Conservation (phyloP, 2,888 invertebrate species). For the Cataglyphis cursor region DNA sequence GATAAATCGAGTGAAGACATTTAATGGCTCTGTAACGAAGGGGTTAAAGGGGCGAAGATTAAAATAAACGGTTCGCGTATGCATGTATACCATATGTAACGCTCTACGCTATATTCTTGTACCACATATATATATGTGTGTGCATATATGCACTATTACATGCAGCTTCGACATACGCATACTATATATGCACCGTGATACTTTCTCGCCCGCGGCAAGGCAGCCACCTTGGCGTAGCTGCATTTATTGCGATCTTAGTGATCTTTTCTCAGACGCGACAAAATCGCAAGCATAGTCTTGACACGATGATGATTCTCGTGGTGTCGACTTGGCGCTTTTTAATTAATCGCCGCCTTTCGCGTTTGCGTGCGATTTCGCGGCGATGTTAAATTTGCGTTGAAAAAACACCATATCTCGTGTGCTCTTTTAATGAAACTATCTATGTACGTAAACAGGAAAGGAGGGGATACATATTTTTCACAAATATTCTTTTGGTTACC, state of each 20-base stretch:
- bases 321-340: not conserved
- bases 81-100: not conserved
- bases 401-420: not conserved
- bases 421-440: not conserved
- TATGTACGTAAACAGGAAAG: conserved; percentile 4
- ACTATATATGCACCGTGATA: conserved; percentile 54
- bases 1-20: conserved; percentile 35
- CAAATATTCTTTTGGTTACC: conserved; percentile 14
- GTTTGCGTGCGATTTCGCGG: not conserved
- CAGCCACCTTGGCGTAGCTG: conserved; percentile 67
- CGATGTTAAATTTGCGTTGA: not conserved
- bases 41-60: conserved; percentile 44
- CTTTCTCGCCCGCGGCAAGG: conserved; percentile 83
- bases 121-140: not conserved
- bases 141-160: not conserved
- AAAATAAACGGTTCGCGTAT: conserved; percentile 19
- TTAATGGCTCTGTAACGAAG: conserved; percentile 15
- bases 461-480: not conserved
- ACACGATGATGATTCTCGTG: conserved; percentile 13
- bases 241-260: conserved; percentile 35
- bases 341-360: conserved; percentile 23
- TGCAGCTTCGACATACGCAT: conserved; percentile 19
- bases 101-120: conserved; percentile 38
- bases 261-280: conserved; percentile 52
- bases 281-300: conserved; percentile 39